phyloP scores from a whole-genome alignment of 2,888 invertebrate genomes.

The Cataglyphis albicans region DNA sequence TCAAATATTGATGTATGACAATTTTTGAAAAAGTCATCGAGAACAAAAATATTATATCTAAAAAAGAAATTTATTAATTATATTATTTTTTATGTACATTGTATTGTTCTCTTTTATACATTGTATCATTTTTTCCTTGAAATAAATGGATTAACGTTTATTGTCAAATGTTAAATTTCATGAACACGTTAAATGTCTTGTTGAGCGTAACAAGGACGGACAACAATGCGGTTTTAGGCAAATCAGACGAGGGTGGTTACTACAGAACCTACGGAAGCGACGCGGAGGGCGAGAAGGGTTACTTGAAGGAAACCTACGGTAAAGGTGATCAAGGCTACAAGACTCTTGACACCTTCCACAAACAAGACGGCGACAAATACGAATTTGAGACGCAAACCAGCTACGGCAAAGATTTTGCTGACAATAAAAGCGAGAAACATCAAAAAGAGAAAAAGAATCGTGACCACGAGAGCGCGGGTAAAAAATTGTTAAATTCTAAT shows the following conservation, averaged over 20 bases:
- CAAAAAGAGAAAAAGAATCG: conserved; percentile 82
- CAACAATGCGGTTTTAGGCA: conserved; percentile 81
- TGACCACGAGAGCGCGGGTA: conserved; percentile 86
- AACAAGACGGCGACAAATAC: conserved; percentile 91
- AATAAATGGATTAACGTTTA: conserved; percentile 23
- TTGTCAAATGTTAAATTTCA: conserved; percentile 4
- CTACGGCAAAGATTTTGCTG: conserved; percentile 87
- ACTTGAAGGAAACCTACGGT: conserved; percentile 88
- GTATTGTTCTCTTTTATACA: not conserved
- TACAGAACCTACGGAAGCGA: conserved; percentile 89
- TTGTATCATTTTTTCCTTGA: not conserved
- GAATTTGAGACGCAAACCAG: conserved; percentile 90
- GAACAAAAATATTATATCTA: conserved; percentile 2
- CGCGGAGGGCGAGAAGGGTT: conserved; percentile 88
- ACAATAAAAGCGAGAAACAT: conserved; percentile 78
- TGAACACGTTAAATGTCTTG: conserved; percentile 30
- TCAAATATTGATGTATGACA: not conserved
- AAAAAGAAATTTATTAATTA: not conserved
- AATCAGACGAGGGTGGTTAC: conserved; percentile 86
- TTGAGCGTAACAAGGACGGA: conserved; percentile 64
- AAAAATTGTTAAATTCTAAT: conserved; percentile 33
- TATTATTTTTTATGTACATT: not conserved
- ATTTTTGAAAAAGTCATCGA: not conserved
- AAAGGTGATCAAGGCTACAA: conserved; percentile 91
- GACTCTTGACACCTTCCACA: conserved; percentile 91